These are phyloP conservation scores for Theocolax elegans DNA, from an alignment of 1,140 invertebrate species.

Conservation along the genomic window DNA sequence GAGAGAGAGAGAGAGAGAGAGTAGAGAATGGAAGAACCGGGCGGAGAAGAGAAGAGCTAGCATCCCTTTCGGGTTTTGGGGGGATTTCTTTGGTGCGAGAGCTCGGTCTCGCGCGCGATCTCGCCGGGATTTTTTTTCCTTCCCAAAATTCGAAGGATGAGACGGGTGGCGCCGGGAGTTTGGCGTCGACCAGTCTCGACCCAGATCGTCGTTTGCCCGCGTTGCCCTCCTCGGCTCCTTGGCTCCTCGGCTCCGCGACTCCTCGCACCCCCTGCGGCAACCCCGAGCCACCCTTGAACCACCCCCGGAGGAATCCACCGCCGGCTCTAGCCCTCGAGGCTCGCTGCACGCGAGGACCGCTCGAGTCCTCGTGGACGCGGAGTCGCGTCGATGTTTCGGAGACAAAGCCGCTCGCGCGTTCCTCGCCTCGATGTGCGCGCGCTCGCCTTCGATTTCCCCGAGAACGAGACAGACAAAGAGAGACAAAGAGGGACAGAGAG, in stretches of 20 bases:
- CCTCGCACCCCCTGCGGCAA: not conserved
- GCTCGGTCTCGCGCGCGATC: too few relatives aligned
- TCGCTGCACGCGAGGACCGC: too few relatives aligned
- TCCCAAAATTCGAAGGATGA: constrained; percentile 48
- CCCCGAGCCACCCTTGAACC: too few relatives aligned
- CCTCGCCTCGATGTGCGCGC: constrained; percentile 10
- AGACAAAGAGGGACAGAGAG: constrained; percentile 36
- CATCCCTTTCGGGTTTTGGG: too few relatives aligned
- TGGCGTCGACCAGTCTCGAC: constrained; percentile 66
- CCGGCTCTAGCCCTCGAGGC: too few relatives aligned
- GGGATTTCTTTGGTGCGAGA: not conserved
- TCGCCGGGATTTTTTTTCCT: constrained; percentile 41
- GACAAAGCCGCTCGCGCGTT: too few relatives aligned
- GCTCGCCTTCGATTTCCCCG: constrained; percentile 51
- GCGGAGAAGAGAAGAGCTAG: too few relatives aligned
- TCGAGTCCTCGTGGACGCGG: too few relatives aligned
- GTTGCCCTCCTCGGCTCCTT: constrained; percentile 53
- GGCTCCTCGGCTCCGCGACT: constrained; percentile 22
- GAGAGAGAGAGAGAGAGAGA: not conserved
- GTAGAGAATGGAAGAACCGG: too few relatives aligned
- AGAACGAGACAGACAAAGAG: constrained; percentile 18
- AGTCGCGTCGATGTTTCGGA: too few relatives aligned
- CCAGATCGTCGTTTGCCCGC: constrained; percentile 54
- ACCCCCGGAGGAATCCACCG: too few relatives aligned
- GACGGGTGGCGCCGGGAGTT: constrained; percentile 61